Percentiles rank a stretch among this genome's conserved stretches.
Conservation (phyloP, 2,113 vertebrate species). For the Nibea albiflora region DNA sequence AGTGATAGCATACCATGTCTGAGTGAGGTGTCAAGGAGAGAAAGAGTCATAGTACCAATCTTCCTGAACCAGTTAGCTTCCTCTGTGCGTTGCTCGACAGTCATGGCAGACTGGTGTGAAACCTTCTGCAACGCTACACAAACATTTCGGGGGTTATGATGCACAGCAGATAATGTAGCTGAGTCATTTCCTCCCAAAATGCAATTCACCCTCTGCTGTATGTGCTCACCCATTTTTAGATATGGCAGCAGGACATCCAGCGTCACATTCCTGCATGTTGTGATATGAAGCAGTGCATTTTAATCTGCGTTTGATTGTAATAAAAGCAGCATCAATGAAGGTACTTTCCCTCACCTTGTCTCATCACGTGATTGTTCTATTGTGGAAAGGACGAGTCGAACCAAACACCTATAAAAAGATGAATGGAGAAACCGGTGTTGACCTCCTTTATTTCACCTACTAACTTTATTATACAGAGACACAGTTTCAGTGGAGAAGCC, state of each 20-base stretch:
- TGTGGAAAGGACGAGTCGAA: slow-evolving; percentile 85
- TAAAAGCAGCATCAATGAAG: not conserved
- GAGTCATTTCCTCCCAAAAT: not conserved
- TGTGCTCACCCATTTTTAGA: slow-evolving; percentile 86
- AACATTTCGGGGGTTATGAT: slow-evolving; percentile 9
- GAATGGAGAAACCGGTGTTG: slow-evolving; percentile 62
- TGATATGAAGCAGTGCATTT: not conserved
- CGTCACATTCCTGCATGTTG: slow-evolving; percentile 77
- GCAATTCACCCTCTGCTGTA: not conserved
- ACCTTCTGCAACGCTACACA: slow-evolving; percentile 81
- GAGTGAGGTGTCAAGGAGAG: slow-evolving; percentile 26
- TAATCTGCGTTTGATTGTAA: not conserved
- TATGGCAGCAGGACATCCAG: slow-evolving; percentile 83
- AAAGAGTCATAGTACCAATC: slow-evolving; percentile 84
- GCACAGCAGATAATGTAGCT: slow-evolving; percentile 17
- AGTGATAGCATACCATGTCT: not conserved
- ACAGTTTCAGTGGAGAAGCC: slow-evolving; percentile 64
- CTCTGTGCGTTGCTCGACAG: slow-evolving; percentile 74
- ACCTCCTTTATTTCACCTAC: slow-evolving; percentile 79
- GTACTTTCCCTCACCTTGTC: slow-evolving; percentile 78
- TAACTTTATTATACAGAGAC: slow-evolving; percentile 75
- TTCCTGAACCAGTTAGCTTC: slow-evolving; percentile 94
- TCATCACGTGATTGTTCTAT: slow-evolving; percentile 76
- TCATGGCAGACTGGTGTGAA: slow-evolving; percentile 58
- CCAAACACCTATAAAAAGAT: slow-evolving; percentile 87